A percentile compares a stretch with the other conserved stretches of the same genome.
phyloP scores from a whole-genome alignment of 2,888 invertebrate species.

The Metopia argyrocephala region DNA sequence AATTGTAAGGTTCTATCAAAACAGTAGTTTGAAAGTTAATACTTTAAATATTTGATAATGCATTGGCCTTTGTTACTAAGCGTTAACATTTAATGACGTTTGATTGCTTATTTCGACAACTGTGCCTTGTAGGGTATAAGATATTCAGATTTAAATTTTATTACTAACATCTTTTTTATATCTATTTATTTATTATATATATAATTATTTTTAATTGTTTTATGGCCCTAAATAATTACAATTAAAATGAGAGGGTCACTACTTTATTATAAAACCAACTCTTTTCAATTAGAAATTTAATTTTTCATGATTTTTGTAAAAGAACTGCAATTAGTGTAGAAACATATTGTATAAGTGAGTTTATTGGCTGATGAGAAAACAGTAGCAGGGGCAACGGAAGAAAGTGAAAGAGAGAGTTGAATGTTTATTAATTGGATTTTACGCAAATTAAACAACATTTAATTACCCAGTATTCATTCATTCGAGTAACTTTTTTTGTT shows the following conservation, averaged over 20 bases:
- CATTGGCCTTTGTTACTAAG: no score
- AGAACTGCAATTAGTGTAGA: no score
- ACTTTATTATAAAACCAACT: constrained; percentile 26
- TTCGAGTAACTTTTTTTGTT: constrained; percentile 2
- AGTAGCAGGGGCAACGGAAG: background rate
- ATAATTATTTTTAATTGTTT: background rate
- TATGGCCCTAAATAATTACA: constrained; percentile 45
- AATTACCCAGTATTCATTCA: constrained; percentile 48
- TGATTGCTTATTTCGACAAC: constrained; percentile 40
- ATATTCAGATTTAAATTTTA: no score
- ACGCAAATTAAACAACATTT: constrained; percentile 71
- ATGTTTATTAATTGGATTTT: constrained; percentile 72
- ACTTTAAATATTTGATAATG: no score
- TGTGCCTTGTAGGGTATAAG: no score
- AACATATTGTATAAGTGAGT: no score
- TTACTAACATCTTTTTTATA: no score
- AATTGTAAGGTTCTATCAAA: no score
- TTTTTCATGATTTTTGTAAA: background rate
- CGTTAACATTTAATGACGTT: constrained; percentile 18
- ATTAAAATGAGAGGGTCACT: constrained; percentile 52
- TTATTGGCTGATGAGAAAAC: no score
- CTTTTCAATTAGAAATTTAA: constrained; percentile 32
- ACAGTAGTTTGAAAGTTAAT: no score
- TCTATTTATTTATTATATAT: constrained; percentile 26
- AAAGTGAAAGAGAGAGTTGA: background rate